phyloP scores from a whole-genome alignment of 1,140 invertebrate genomes.

The Drosophila kurseongensis region DNA sequence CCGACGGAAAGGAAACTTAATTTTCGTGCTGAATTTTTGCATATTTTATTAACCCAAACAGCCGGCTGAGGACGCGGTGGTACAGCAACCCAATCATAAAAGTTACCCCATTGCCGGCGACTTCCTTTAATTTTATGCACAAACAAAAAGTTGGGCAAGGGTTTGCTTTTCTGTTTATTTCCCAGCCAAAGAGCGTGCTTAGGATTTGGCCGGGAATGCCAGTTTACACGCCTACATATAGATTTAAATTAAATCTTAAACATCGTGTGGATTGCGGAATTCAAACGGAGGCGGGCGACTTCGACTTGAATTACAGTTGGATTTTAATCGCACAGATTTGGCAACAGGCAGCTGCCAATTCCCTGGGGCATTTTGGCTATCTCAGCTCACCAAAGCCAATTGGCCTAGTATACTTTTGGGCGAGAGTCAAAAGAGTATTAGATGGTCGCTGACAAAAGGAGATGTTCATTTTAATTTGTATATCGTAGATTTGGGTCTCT shows the following conservation, averaged over 20 bases:
- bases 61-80: conserved; percentile 60
- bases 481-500: conserved; percentile 17
- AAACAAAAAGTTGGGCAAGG: conserved; percentile 67
- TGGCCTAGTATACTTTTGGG: conserved; percentile 11
- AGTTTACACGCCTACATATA: conserved; percentile 17
- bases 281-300: conserved; percentile 19
- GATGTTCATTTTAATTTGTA: conserved; percentile 33
- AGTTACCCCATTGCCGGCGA: conserved; percentile 47
- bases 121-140: conserved; percentile 76
- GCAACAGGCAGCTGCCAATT: conserved; percentile 19
- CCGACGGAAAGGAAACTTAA: conserved; percentile 68
- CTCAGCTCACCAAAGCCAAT: background rate
- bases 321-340: conserved; percentile 51
- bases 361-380: background rate
- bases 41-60: conserved; percentile 80
- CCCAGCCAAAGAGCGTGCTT: conserved; percentile 35
- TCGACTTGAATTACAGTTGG: conserved; percentile 30
- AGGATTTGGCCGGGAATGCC: conserved; percentile 36
- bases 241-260: conserved; percentile 78
- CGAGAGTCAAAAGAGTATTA: conserved; percentile 4
- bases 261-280: conserved; percentile 44
- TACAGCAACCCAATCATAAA: conserved; percentile 74
- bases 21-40: conserved; percentile 73
- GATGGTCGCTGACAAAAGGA: background rate
- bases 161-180: conserved; percentile 46